These are phyloP conservation scores for Seriola aureovittata DNA, from an alignment of 2,113 vertebrate species.

Conservation along the genomic window DNA sequence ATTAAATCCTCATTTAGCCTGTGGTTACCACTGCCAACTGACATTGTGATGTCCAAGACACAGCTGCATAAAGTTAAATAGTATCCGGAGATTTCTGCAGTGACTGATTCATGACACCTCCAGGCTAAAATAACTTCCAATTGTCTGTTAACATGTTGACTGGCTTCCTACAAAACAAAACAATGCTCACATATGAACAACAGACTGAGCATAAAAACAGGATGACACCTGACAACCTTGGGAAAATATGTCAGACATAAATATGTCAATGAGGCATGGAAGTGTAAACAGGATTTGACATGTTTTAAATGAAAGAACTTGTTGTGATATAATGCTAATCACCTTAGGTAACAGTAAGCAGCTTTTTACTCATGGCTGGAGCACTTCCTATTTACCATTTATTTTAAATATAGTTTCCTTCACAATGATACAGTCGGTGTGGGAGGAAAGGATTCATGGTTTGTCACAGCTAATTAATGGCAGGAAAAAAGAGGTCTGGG, in stretches of 20 bases:
- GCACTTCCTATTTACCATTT: conserved; percentile 67
- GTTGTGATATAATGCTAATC: conserved; percentile 69
- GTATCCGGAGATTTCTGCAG: conserved; percentile 44
- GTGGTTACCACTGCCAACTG: neutral
- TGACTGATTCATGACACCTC: conserved; percentile 51
- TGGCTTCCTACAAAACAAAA: conserved; percentile 69
- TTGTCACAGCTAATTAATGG: conserved; percentile 65
- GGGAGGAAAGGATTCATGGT: conserved; percentile 46
- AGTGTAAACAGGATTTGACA: conserved; percentile 81
- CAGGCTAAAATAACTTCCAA: conserved; percentile 68
- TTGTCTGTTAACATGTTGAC: conserved; percentile 55
- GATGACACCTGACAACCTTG: conserved; percentile 84
- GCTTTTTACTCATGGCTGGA: conserved; percentile 67
- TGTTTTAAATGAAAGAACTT: conserved; percentile 64
- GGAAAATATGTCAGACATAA: conserved; percentile 53
- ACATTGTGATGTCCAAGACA: conserved; percentile 47
- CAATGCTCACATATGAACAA: conserved; percentile 61
- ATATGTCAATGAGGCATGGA: conserved; percentile 25
- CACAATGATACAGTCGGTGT: conserved; percentile 58
- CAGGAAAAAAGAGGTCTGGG: conserved; percentile 76
- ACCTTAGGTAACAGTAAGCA: conserved; percentile 67
- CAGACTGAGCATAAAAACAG: conserved; percentile 78
- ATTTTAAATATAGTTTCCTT: conserved; percentile 47
- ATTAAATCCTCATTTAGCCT: conserved; percentile 28
- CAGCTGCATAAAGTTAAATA: conserved; percentile 61